phyloP scores from a whole-genome alignment of 2,888 invertebrate species.

The Hololepta plana region DNA sequence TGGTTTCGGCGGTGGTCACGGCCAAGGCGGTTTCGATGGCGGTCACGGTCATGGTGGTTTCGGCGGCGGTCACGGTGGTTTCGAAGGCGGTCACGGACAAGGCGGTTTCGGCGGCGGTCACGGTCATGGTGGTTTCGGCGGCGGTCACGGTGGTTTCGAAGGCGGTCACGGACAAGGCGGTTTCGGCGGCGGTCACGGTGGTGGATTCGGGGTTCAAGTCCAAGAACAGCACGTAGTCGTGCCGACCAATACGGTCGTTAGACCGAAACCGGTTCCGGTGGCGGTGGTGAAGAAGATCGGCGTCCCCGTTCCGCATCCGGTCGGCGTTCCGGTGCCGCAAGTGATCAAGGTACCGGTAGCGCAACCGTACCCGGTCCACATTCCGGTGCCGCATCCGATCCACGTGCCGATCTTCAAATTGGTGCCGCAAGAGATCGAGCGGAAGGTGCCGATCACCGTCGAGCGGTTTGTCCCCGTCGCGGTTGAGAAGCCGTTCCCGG shows the following conservation, averaged over 20 bases:
- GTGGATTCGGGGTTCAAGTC: slow-evolving; percentile 27
- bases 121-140: too few species aligned
- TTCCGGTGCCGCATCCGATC: slow-evolving; percentile 51
- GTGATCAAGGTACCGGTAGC: slow-evolving; percentile 54
- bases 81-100: slow-evolving; percentile 10
- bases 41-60: too few species aligned
- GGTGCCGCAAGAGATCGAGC: slow-evolving; percentile 53
- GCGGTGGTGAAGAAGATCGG: slow-evolving; percentile 55
- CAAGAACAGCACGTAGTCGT: slow-evolving; percentile 36
- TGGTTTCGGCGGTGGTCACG: too few species aligned
- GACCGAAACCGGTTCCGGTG: slow-evolving; percentile 49
- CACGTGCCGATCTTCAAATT: slow-evolving; percentile 55
- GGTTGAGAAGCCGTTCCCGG: slow-evolving; percentile 56
- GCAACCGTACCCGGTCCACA: slow-evolving; percentile 56
- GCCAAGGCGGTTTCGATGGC: slow-evolving; percentile 50
- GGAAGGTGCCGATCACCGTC: slow-evolving; percentile 54
- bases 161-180: slow-evolving; percentile 10
- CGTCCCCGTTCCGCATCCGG: slow-evolving; percentile 54
- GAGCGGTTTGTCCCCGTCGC: slow-evolving; percentile 54
- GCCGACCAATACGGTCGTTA: slow-evolving; percentile 43
- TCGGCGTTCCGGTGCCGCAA: slow-evolving; percentile 51
- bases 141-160: too few species aligned
- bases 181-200: slow-evolving; percentile 6
- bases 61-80: too few species aligned
- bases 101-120: too few species aligned